phyloP scores from a whole-genome alignment of 2,797 vertebrate genomes.

The Kryptopterus vitreolus region DNA sequence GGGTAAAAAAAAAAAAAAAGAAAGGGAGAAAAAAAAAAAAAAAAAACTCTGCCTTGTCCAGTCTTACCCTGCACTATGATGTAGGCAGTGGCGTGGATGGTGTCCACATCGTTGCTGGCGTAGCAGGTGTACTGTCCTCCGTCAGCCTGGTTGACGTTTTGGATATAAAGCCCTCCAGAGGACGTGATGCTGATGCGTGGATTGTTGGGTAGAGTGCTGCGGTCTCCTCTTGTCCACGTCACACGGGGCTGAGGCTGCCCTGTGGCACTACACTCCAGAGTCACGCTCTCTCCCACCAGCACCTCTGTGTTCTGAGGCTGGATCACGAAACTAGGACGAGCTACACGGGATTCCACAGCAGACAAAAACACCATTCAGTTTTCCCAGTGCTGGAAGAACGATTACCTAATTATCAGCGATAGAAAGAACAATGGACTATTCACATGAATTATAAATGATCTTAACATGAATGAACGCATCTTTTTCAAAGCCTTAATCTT shows the following conservation, averaged over 20 bases:
- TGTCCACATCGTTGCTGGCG: conserved; percentile 89
- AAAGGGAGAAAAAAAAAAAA: no score
- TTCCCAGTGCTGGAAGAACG: neutral
- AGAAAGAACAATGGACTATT: neutral
- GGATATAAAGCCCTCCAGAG: conserved; percentile 92
- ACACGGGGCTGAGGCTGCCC: conserved; percentile 91
- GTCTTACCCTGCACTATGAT: conserved; percentile 93
- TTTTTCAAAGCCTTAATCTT: neutral
- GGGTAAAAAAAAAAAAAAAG: no score
- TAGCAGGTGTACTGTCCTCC: conserved; percentile 93
- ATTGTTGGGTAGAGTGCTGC: conserved; percentile 83
- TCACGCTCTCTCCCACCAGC: conserved; percentile 93
- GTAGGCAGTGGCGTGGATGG: conserved; percentile 86
- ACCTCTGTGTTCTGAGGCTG: conserved; percentile 98
- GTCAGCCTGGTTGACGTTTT: conserved; percentile 86
- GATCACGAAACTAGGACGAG: conserved; percentile 93
- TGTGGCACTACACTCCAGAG: conserved; percentile 92
- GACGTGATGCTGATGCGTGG: conserved; percentile 88
- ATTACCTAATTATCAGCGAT: neutral
- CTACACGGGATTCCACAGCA: conserved; percentile 63
- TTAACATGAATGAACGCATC: neutral
- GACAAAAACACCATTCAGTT: neutral
- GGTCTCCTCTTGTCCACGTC: conserved; percentile 90
- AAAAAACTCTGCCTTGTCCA: no score
- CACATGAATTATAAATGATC: neutral